Conservation (phyloP, 2,797 vertebrate species). For the Rhadinocentrus ornatus region DNA sequence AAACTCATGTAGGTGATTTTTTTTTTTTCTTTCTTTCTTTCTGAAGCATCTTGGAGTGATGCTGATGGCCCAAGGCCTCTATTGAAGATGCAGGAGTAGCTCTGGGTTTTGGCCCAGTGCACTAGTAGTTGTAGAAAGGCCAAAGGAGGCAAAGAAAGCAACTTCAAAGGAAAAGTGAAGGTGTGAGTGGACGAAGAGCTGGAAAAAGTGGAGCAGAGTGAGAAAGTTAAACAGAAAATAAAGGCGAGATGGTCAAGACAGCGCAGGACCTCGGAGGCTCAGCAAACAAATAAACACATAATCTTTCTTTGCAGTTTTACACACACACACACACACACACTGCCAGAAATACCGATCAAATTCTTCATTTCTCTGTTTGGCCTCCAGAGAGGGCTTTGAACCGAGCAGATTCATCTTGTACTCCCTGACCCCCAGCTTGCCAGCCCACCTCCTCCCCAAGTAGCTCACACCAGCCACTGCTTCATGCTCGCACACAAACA, state of each 20-base stretch:
- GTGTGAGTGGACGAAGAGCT: not conserved
- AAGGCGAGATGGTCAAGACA: constrained; percentile 54
- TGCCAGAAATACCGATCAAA: constrained; percentile 60
- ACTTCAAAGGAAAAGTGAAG: constrained; percentile 1
- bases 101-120: not conserved
- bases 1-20: not conserved
- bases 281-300: constrained; percentile 78
- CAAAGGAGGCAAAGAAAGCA: constrained; percentile 21
- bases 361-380: constrained; percentile 69
- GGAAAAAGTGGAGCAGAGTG: constrained; percentile 1
- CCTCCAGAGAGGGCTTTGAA: constrained; percentile 71
- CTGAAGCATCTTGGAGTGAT: not conserved
- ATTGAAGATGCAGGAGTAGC: constrained; percentile 12
- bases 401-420: constrained; percentile 69
- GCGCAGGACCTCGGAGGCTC: constrained; percentile 58
- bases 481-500: constrained; percentile 25
- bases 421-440: constrained; percentile 64
- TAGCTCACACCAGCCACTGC: constrained; percentile 47
- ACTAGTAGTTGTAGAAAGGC: not conserved
- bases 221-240: constrained; percentile 44
- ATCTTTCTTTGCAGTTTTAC: constrained; percentile 62
- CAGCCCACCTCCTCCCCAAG: constrained; percentile 62
- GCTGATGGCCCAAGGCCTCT: constrained; percentile 8
- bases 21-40: too few relatives aligned
- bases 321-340: constrained; percentile 17